phyloP scores from a whole-genome alignment of 2,888 invertebrate species.

The Laothoe populi region DNA sequence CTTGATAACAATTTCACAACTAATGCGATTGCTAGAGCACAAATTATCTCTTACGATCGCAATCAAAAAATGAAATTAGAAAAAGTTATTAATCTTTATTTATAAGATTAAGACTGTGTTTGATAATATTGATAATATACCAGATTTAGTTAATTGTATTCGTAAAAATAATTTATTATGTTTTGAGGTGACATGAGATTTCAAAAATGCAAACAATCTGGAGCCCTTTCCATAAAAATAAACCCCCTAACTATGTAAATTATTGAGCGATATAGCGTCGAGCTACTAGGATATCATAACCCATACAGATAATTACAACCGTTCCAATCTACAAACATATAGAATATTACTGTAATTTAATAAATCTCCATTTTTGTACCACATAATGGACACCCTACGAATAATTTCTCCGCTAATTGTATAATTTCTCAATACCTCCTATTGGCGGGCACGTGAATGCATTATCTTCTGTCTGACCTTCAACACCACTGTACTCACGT shows the following conservation, averaged over 20 bases:
- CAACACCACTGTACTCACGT: constrained; percentile 6
- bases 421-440: constrained; percentile 18
- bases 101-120: no score
- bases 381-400: not conserved
- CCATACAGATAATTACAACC: not conserved
- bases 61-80: no score
- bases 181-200: no score
- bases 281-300: not conserved
- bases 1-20: no score
- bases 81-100: no score
- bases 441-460: constrained; percentile 9
- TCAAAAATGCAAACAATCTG: no score
- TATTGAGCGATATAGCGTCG: not conserved
- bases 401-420: not conserved
- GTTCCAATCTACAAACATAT: not conserved
- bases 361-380: not conserved
- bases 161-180: no score
- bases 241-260: not conserved
- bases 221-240: no score
- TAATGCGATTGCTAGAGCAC: no score
- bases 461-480: constrained; percentile 11
- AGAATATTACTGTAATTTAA: not conserved
- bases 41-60: no score
- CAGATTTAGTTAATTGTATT: no score
- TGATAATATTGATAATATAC: no score